These are phyloP conservation scores for Platichthys flesus DNA, from an alignment of 2,113 vertebrate species.

Conservation along the genomic window DNA sequence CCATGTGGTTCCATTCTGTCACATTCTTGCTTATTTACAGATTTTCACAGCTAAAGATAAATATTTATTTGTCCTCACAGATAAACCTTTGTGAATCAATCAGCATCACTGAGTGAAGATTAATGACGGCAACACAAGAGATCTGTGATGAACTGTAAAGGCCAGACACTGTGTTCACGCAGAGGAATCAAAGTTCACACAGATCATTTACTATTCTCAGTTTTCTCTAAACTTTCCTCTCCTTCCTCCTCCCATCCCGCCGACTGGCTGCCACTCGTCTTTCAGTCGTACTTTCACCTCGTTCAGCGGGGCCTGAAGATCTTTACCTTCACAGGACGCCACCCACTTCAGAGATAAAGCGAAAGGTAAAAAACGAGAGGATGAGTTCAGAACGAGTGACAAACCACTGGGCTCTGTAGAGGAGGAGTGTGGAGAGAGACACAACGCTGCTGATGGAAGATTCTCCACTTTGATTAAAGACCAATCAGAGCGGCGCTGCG, in stretches of 20 bases:
- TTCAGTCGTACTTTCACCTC: background rate
- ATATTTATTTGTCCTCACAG: background rate
- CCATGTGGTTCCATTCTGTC: background rate
- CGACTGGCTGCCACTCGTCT: background rate
- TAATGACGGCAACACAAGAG: background rate
- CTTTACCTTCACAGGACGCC: conserved; percentile 24
- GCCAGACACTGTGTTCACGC: background rate
- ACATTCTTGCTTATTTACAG: background rate
- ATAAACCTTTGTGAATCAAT: background rate
- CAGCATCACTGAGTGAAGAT: background rate
- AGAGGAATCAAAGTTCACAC: conserved; percentile 1
- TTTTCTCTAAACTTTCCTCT: conserved; percentile 2
- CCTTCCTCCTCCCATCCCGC: too few relatives aligned
- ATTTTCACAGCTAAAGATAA: background rate
- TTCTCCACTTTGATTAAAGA: conserved; percentile 63
- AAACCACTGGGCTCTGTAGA: conserved; percentile 42
- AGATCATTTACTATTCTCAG: conserved; percentile 8
- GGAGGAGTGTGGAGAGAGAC: conserved; percentile 47
- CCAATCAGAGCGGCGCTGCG: conserved; percentile 32
- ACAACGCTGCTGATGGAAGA: conserved; percentile 52
- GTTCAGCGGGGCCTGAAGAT: conserved; percentile 25
- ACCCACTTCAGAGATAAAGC: conserved; percentile 47
- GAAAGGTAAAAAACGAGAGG: background rate
- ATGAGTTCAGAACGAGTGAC: conserved; percentile 39
- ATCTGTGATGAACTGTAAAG: background rate